These are phyloP conservation scores for Albula glossodonta DNA, from an alignment of 2,113 vertebrate species.

Conservation along the genomic window DNA sequence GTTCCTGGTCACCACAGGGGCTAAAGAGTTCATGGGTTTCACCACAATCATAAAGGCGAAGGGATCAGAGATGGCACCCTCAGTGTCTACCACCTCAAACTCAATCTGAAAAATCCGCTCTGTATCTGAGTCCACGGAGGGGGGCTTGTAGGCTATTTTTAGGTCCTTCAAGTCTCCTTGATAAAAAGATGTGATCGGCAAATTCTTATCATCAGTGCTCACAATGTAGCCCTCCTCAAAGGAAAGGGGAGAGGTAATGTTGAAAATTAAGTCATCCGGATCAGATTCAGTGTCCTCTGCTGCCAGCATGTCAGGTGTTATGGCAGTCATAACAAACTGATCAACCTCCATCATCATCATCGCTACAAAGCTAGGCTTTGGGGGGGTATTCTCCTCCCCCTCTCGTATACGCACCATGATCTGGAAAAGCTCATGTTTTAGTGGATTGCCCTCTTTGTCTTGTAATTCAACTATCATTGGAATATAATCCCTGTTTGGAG, in stretches of 20 bases:
- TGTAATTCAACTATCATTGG: slow-evolving; percentile 88
- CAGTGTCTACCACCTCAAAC: slow-evolving; percentile 85
- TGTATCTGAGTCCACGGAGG: slow-evolving; percentile 78
- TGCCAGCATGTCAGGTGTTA: slow-evolving; percentile 88
- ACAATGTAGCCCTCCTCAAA: slow-evolving; percentile 87
- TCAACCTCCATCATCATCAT: slow-evolving; percentile 98
- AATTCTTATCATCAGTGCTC: slow-evolving; percentile 89
- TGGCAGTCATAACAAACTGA: slow-evolving; percentile 91
- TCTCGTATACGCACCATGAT: slow-evolving; percentile 83
- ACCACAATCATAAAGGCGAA: slow-evolving; percentile 94
- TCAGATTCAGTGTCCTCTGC: slow-evolving; percentile 85
- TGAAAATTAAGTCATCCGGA: slow-evolving; percentile 83
- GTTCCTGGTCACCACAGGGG: slow-evolving; percentile 87
- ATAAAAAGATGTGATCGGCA: slow-evolving; percentile 88
- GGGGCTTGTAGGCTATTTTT: slow-evolving; percentile 89
- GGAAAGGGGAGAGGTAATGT: slow-evolving; percentile 84
- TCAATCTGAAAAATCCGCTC: slow-evolving; percentile 91
- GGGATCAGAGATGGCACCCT: slow-evolving; percentile 86
- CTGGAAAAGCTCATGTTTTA: slow-evolving; percentile 90
- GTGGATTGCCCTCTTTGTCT: slow-evolving; percentile 67
- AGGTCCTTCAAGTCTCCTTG: slow-evolving; percentile 84
- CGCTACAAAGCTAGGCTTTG: slow-evolving; percentile 89
- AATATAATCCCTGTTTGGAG: slow-evolving; percentile 86
- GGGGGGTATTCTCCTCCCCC: slow-evolving; percentile 81
- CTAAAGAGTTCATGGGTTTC: slow-evolving; percentile 91